Percentiles rank a stretch among this genome's conserved stretches.
phyloP scores from a whole-genome alignment of 2,113 vertebrate genomes.

The Hemiprocne comata region DNA sequence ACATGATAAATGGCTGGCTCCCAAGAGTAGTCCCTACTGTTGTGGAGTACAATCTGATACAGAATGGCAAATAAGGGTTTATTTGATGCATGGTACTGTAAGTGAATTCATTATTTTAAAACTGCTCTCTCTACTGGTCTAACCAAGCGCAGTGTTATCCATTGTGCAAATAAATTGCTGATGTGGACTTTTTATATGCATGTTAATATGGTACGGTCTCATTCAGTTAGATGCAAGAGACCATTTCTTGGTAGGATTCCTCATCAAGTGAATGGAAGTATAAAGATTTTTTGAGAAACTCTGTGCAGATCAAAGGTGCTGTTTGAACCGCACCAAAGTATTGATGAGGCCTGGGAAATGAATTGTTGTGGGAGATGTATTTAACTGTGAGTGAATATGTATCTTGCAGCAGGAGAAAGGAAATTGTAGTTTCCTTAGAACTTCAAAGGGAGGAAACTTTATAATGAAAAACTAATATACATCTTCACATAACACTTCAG shows the following conservation, averaged over 20 bases:
- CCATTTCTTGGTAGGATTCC: background rate
- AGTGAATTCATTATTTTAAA: background rate
- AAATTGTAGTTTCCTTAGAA: slow-evolving; percentile 47
- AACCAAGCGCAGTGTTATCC: background rate
- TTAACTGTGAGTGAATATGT: background rate
- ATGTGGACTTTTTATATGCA: background rate
- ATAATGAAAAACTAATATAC: slow-evolving; percentile 25
- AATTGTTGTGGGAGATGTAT: background rate
- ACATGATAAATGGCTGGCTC: background rate
- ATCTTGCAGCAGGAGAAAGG: slow-evolving; percentile 34
- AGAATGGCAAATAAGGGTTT: slow-evolving; percentile 9
- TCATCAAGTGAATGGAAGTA: background rate
- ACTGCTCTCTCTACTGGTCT: background rate
- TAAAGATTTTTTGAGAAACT: background rate
- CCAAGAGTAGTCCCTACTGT: background rate
- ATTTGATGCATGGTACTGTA: background rate
- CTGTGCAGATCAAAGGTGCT: background rate
- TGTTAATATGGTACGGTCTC: background rate
- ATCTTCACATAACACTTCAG: background rate
- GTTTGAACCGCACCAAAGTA: background rate
- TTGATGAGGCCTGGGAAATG: slow-evolving; percentile 5
- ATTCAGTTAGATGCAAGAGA: background rate
- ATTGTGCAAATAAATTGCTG: background rate
- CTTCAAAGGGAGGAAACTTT: slow-evolving; percentile 49
- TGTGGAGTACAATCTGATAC: background rate